Evolutionary conservation across 1,140 invertebrate genomes (phyloP).

Genomic region (Drosophila ercepeae): DNA sequence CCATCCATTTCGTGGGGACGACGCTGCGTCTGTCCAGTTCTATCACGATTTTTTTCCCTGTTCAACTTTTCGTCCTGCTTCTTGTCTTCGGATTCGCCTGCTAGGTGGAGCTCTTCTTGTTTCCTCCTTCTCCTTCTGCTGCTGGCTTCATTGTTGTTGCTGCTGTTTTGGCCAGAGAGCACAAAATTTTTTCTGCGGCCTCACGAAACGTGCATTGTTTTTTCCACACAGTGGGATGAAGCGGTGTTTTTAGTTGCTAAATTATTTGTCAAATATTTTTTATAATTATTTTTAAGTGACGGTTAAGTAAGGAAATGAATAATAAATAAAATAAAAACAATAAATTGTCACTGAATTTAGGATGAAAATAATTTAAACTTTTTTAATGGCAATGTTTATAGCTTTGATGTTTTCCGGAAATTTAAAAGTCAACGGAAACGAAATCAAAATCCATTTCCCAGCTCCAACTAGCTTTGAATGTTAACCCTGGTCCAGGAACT

Average conservation of each 20-base stretch:
- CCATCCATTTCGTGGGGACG: conserved; percentile 38
- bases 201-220: conserved; percentile 72
- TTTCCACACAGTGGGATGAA: conserved; percentile 62
- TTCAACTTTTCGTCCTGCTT: conserved; percentile 78
- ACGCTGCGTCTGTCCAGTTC: conserved; percentile 73
- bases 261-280: too few species aligned
- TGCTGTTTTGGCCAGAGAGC: conserved; percentile 49
- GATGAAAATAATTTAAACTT: too few species aligned
- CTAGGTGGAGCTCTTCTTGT: conserved; percentile 37
- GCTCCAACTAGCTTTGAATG: conserved; percentile 12
- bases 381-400: neutral
- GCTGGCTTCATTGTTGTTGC: conserved; percentile 15
- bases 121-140: conserved; percentile 20
- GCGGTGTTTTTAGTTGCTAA: neutral
- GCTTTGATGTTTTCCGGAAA: neutral
- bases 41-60: conserved; percentile 67
- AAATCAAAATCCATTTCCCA: conserved; percentile 9
- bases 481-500: conserved; percentile 23
- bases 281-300: too few species aligned
- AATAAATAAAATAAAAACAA: too few species aligned
- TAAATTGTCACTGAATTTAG: too few species aligned
- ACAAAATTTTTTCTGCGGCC: conserved; percentile 57
- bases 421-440: neutral
- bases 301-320: too few species aligned
- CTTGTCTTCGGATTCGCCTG: conserved; percentile 76